Base-by-base conservation (phyloP, 2,888 invertebrate genomes). In the Acrobasis suavella region DNA sequence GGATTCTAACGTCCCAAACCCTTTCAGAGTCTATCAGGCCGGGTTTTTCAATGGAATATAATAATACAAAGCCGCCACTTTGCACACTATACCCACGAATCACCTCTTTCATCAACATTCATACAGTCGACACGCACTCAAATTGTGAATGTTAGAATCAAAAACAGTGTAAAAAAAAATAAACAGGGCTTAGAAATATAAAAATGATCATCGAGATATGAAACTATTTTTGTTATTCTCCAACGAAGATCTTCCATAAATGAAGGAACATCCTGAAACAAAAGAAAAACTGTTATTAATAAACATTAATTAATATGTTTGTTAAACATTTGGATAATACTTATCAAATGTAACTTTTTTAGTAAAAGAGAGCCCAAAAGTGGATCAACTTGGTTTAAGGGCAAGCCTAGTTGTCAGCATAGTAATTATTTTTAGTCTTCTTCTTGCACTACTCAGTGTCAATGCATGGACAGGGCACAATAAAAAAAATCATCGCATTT, bases 61-160 rank as follows among this genome's bases (percentile, higher is more conserved):
- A 74, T 72, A 70, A 66, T 55, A 69, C 69, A 80, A 77, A 86
- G 89, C 91, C 91, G 91, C 91, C 91, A 91, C 91, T 84, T 77
- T 76, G 68, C 64, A 66, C 66, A 76, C 79, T 76, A 86, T 76
- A 83, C 65, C 72, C 73, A 74, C 65, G 65, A 65, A 80, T 72
- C 64, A 69, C 69, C 62, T 15, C 54, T 9, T 16, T 16, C 52
- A 60, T 42, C 12, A n/a, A 22, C 63, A 64, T 50, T 7, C 73
- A 69, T 69, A 37, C 77, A 73, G 73, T 9, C 80, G 51, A 46
- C 78, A 68, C 65, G 39, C 75, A 81, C 59, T 56, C 67, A 42
- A 64, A 67, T 72, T 76, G 74, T 70, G 69, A 73, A 67, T 67
- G 66, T 70, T 66, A 71, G 64, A 63, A 70, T 70, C 69, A 65